Evolutionary conservation across 2,797 vertebrate genomes (phyloP), one percentile per base, ranked within the genome.

Genomic region (Antrozous pallidus): DNA sequence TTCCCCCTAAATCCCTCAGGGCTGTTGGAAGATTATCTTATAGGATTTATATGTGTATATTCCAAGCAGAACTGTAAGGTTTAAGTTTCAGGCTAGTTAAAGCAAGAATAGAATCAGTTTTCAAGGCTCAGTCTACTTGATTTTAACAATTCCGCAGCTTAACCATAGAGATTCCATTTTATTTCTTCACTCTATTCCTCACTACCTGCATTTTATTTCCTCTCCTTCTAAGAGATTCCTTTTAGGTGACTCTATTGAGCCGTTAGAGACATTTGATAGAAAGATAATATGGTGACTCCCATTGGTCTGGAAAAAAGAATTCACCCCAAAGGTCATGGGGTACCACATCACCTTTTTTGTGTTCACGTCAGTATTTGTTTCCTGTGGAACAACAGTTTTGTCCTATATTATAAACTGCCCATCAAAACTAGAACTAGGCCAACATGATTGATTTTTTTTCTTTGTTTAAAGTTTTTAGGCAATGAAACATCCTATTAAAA

Each of bases 301-400:
- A 2, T 45, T 67, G 85, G 13, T 51, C 63, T 67, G 36, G 31
- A 36, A 84, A 47, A 45, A 75, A 73, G 61, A 88, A 71, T 85
- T 79, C 6, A 24, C 20, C 69, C 22, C 4, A 17, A 20, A 84
- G 63, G 24, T 58, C 63, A 38, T 2, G 8, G 58, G 26, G 38
- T 16, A 14, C 7, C 9, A 14, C 9, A 8, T 49, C 24, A 36
- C 8, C 18, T 79, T 9, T 70, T 80, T 45, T 18, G 4, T 61
- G 17, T 88, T 81, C 42, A 7, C 8, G 38, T 31, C 18, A 13
- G 51, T 33, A 7, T 61, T 83, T 84, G 33, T 85, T 93, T 93
- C 26, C 49, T 96, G 91, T 95, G 91, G 90, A 96, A 95, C 91
- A 95, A 93, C 95, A 96, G 93, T 84, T 75, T 77, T 63, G 80